These are phyloP conservation scores for Leptopilina syphax DNA, from an alignment of 2,888 invertebrate species.

Conservation along the genomic window DNA sequence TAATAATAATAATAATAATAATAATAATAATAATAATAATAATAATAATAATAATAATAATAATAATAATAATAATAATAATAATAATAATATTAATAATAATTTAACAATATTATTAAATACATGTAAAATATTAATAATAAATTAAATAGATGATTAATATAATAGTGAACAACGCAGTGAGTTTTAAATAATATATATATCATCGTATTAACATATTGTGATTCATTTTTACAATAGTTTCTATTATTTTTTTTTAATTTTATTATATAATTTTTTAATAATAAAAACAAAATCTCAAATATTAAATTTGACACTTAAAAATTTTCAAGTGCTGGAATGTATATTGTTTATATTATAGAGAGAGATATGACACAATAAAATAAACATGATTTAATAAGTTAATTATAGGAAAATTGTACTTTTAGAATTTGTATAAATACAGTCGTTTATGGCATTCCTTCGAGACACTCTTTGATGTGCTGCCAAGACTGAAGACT, in stretches of 20 bases:
- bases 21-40: no score
- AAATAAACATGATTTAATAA: constrained; percentile 8
- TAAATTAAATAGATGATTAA: constrained; percentile 53
- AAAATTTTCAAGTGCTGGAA: constrained; percentile 66
- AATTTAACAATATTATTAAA: constrained; percentile 9
- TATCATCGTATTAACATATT: constrained; percentile 53
- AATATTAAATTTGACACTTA: constrained; percentile 53
- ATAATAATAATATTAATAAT: background rate
- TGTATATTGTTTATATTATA: constrained; percentile 53
- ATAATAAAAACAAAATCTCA: constrained; percentile 63
- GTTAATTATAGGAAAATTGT: constrained; percentile 13
- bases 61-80: background rate
- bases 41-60: constrained; percentile 1
- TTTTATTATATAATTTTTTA: constrained; percentile 48
- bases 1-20: background rate
- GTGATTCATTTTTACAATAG: constrained; percentile 48
- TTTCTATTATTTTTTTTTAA: constrained; percentile 54
- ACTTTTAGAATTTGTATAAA: constrained; percentile 20
- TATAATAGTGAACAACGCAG: constrained; percentile 57
- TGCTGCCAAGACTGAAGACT: constrained; percentile 88
- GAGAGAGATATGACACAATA: constrained; percentile 26
- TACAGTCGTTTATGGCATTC: constrained; percentile 80
- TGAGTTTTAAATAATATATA: constrained; percentile 37
- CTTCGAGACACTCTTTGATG: constrained; percentile 85
- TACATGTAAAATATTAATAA: constrained; percentile 14